A percentile compares a stretch with the other conserved stretches of the same genome.
These are phyloP conservation scores for Zaprionus vittiger DNA, from an alignment of 1,140 invertebrate species.

Conservation along the genomic window DNA sequence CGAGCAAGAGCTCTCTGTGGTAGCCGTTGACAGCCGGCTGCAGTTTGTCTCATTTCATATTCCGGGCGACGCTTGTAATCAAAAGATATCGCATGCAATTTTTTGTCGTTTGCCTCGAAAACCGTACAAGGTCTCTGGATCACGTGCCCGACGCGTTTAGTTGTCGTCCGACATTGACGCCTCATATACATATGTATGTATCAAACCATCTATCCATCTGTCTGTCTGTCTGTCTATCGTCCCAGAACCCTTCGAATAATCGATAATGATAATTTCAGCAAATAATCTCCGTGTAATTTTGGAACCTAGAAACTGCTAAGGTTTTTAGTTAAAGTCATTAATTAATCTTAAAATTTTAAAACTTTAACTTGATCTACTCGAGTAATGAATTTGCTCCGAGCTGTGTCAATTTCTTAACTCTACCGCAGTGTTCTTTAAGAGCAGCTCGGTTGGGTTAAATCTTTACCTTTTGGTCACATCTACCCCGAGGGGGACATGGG, in stretches of 20 bases:
- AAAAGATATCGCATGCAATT: slow-evolving; percentile 70
- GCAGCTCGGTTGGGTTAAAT: slow-evolving; percentile 20
- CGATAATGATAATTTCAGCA: slow-evolving; percentile 11
- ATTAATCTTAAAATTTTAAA: not conserved
- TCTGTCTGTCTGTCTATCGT: not conserved
- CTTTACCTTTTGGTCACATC: slow-evolving; percentile 37
- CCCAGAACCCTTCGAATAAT: not conserved
- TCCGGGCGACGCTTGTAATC: slow-evolving; percentile 61
- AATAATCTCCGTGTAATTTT: not conserved
- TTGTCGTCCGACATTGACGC: slow-evolving; percentile 37
- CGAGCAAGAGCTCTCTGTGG: slow-evolving; percentile 23
- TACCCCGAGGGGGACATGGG: slow-evolving; percentile 15
- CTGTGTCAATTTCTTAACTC: not conserved
- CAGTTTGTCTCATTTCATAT: slow-evolving; percentile 74
- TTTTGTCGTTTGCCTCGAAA: slow-evolving; percentile 37
- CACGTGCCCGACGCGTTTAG: slow-evolving; percentile 57
- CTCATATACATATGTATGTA: not conserved
- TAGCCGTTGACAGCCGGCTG: slow-evolving; percentile 58
- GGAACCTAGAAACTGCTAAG: not conserved
- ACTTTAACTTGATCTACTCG: slow-evolving; percentile 1
- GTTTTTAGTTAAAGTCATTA: not conserved
- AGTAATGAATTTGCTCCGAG: slow-evolving; percentile 8
- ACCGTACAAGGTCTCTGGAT: slow-evolving; percentile 40
- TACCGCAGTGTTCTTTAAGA: slow-evolving; percentile 9
- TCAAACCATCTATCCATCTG: not conserved